Conservation (phyloP, 1,140 invertebrate genomes). For the Lordiphosa clarofinis region DNA sequence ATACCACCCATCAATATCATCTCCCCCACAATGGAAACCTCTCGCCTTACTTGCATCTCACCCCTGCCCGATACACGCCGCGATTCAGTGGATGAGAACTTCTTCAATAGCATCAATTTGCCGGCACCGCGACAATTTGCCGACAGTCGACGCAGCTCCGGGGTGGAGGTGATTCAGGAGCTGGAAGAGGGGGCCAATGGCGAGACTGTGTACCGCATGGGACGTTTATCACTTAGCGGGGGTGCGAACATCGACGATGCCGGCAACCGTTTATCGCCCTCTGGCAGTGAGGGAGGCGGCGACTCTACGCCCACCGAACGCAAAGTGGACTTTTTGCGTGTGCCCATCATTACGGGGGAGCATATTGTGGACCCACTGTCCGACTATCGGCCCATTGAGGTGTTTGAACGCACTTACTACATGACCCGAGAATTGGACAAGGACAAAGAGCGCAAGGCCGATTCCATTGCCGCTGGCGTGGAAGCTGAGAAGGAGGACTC, state of each 20-base stretch:
- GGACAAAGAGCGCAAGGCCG: conserved; percentile 19
- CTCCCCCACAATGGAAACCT: conserved; percentile 77
- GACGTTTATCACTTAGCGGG: conserved; percentile 63
- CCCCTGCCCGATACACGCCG: conserved; percentile 85
- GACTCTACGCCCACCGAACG: conserved; percentile 50
- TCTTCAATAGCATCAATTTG: conserved; percentile 79
- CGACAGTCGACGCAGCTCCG: conserved; percentile 85
- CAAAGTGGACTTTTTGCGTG: conserved; percentile 69
- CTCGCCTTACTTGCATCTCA: conserved; percentile 82
- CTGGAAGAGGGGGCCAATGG: conserved; percentile 65
- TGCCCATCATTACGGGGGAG: conserved; percentile 65
- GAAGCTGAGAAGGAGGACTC: conserved; percentile 33
- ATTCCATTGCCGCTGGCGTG: conserved; percentile 1
- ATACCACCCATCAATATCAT: conserved; percentile 80
- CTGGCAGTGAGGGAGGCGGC: conserved; percentile 41
- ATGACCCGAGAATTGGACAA: conserved; percentile 68
- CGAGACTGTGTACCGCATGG: conserved; percentile 59
- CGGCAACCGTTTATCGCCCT: conserved; percentile 63
- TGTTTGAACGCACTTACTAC: conserved; percentile 76
- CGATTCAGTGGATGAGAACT: conserved; percentile 83
- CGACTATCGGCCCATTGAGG: conserved; percentile 73
- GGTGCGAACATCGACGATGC: conserved; percentile 68
- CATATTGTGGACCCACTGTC: conserved; percentile 67
- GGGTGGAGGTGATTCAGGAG: conserved; percentile 81
- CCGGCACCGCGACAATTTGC: conserved; percentile 89